Base-by-base conservation (phyloP, 2,113 vertebrate species). In the Amblyornis subalaris region DNA sequence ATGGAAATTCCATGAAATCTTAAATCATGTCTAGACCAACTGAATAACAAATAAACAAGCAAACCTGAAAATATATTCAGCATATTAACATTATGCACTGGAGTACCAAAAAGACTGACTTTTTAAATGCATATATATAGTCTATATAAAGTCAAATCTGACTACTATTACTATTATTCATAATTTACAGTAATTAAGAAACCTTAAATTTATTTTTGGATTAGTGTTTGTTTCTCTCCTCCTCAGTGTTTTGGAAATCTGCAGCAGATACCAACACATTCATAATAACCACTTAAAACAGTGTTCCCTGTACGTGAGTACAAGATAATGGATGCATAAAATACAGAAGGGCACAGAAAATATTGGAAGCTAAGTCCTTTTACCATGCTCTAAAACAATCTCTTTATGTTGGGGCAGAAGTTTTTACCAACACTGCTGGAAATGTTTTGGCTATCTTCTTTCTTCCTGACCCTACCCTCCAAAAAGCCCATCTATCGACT, bases 381-480 rank as follows among this genome's bases (percentile, higher is more conserved):
- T 48, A 25, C 0, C 1, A 5, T 50, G 2, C 6, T 69, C 9
- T 31, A 45, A 72, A 87, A 8, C 3, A 48, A 6, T 42, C 20
- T 48, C 33, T 24, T 42, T 44, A 47, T 31, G 6, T 40, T 4
- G 3, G 3, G 2, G 4, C 22, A 42, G 62, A 67, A 54, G 3
- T 6, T 33, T 44, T 64, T 50, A 51, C 2, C 28, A 31, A 6
- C 21, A 58, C 8, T 44, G 12, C 12, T 54, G 33, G 14, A 62
- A 31, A 69, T 12, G 4, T 50, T 73, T 85, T 48, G 2, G 0
- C 10, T 55, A 7, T 33, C 31, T 86, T 36, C 16, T 16, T 15
- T 3, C 4, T 74, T 29, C 18, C 22, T 19, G 19, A 7, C 1
- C 5, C 4, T 2, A 3, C 6, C 3, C 7, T 8, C 6, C 10